These are phyloP conservation scores for Seriola rivoliana DNA, from an alignment of 2,113 vertebrate species.

Conservation along the genomic window DNA sequence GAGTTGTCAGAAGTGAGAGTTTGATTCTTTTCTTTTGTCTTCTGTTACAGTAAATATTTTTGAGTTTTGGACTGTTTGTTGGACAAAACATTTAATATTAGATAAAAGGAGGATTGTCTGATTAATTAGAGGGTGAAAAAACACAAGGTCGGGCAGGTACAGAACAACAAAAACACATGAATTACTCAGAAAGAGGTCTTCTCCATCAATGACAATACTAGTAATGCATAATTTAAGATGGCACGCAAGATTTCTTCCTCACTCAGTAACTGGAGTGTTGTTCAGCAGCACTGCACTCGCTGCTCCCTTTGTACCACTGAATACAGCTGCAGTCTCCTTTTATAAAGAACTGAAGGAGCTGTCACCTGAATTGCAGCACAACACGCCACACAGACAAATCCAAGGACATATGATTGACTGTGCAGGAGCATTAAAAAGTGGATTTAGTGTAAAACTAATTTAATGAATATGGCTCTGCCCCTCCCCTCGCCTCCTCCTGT, in stretches of 20 bases:
- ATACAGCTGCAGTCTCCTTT: not conserved
- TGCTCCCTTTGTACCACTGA: not conserved
- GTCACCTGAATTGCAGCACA: not conserved
- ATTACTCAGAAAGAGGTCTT: no score
- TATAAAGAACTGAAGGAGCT: not conserved
- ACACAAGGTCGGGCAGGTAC: not conserved
- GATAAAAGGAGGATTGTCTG: no score
- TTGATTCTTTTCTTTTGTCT: no score
- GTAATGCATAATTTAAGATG: not conserved
- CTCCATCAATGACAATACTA: not conserved
- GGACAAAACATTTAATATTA: no score
- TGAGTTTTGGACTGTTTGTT: no score
- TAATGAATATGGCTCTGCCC: not conserved
- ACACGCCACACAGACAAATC: not conserved
- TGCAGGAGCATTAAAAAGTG: conserved; percentile 6
- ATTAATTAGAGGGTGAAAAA: no score
- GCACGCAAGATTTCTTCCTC: not conserved
- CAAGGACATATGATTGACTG: not conserved
- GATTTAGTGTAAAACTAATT: not conserved
- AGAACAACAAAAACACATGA: no score
- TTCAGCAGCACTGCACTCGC: not conserved
- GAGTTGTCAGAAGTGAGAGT: no score
- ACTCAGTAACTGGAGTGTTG: not conserved
- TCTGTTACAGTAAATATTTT: no score
- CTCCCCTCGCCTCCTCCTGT: not conserved